These are phyloP conservation scores for Aphodius sticticus DNA, from an alignment of 2,888 invertebrate genomes.

Conservation along the genomic window DNA sequence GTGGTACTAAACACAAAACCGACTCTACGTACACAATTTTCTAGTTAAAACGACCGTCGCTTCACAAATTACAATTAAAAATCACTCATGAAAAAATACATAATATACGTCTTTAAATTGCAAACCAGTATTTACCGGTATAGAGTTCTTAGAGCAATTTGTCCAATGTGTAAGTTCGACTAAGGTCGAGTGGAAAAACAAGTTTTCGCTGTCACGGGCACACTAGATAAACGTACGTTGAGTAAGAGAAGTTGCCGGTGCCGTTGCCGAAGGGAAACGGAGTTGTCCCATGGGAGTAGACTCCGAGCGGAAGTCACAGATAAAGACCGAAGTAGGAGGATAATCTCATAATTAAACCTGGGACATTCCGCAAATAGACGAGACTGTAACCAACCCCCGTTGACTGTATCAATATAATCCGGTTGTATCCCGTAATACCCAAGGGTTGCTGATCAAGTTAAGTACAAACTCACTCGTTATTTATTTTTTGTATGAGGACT, in stretches of 20 bases:
- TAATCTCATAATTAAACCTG: conserved; percentile 22
- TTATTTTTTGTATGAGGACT: not conserved
- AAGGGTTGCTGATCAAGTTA: not conserved
- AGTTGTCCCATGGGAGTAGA: conserved; percentile 14
- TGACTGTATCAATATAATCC: not conserved
- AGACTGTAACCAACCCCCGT: not conserved
- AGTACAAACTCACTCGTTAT: not conserved
- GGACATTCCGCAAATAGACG: conserved; percentile 5
- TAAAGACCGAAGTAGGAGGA: conserved; percentile 20
- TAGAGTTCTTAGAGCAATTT: not conserved
- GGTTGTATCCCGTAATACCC: not conserved
- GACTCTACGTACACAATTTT: too few species aligned
- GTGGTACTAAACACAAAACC: too few species aligned
- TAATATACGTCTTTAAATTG: too few species aligned
- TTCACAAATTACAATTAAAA: too few species aligned
- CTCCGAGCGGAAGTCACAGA: conserved; percentile 15
- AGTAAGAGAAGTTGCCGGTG: conserved; percentile 14
- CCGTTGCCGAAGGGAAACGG: conserved; percentile 8
- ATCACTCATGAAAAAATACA: too few species aligned
- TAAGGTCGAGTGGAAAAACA: not conserved
- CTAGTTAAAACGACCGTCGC: too few species aligned
- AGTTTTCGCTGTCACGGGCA: conserved; percentile 14
- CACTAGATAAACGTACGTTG: conserved; percentile 10
- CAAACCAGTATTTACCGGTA: not conserved
- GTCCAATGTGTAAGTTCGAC: not conserved